A percentile compares a stretch with the other conserved stretches of the same genome.
These are phyloP conservation scores for Anoplolepis gracilipes DNA, from an alignment of 1,140 invertebrate species.

Conservation along the genomic window DNA sequence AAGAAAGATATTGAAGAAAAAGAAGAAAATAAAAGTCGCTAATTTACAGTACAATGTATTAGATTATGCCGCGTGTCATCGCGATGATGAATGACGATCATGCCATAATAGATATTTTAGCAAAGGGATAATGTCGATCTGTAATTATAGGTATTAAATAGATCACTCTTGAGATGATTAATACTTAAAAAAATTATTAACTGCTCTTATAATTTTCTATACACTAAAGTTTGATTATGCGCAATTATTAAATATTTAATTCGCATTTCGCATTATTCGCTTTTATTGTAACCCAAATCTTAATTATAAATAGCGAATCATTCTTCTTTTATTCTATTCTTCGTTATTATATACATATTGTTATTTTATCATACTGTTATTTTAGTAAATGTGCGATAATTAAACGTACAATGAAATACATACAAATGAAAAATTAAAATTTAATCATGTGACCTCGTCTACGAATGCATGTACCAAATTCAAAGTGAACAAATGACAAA, in stretches of 20 bases:
- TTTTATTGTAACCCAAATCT: too few relatives aligned
- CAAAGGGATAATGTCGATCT: neutral
- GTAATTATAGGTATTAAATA: neutral
- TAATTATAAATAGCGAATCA: neutral
- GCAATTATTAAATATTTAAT: neutral
- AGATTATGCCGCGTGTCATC: slow-evolving; percentile 39
- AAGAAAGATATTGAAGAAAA: slow-evolving; percentile 21
- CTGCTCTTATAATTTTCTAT: neutral
- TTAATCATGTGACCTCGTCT: slow-evolving; percentile 27
- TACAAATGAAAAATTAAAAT: slow-evolving; percentile 47
- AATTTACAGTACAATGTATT: slow-evolving; percentile 29
- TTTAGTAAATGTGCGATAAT: slow-evolving; percentile 27
- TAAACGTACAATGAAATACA: slow-evolving; percentile 33
- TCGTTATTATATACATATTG: too few relatives aligned
- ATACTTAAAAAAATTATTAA: neutral
- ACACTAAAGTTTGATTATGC: neutral
- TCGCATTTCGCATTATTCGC: neutral
- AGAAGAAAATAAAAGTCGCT: slow-evolving; percentile 29
- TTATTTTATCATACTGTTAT: too few relatives aligned
- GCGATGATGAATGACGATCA: slow-evolving; percentile 48
- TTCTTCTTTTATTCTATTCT: neutral
- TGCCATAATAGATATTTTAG: neutral
- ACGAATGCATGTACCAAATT: neutral
- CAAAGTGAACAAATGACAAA: slow-evolving; percentile 38
- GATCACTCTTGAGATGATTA: neutral